Evolutionary conservation across 2,797 vertebrate species (phyloP), one percentile per base, ranked within the genome.

Genomic region (Glossophaga mutica): DNA sequence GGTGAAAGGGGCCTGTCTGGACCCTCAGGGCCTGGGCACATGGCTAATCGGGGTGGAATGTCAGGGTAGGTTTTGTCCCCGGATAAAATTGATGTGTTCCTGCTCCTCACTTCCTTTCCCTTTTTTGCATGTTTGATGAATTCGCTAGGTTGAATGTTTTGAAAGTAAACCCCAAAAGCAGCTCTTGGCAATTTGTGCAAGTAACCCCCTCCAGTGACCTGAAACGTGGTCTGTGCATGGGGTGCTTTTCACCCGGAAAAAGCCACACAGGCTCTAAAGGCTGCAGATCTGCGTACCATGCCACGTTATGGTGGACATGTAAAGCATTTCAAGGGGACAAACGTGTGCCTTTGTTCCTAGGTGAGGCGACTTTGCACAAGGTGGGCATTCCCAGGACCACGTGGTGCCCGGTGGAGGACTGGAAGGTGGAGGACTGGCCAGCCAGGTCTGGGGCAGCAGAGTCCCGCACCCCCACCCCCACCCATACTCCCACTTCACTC

Each of bases 351-450:
- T 95, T 95, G 37, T 88, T 97, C 91, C 10, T 96, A 99, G 99
- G 95, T 99, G 98, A 5, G 99, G 99, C 26, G 98, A 98, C 95
- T 99, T 99, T 98, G 98, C 99, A n/a, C 98, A 98, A 78, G 98
- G 98, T 0, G 99, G 99, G 87, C 98, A 98, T 0, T 98, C 99
- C 71, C 99, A 99, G 98, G 98, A 98, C 59, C 99, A 99, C 84
- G 94, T 98, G 91, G 98, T 99, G 97, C 99, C 98, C 71, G 97
- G 98, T 24, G 71, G 98, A 0, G 98, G 98, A 26, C 87, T 99
- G 50, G 99, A 99, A 87, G 98, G 98, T 9, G 99, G 98, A 9
- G 98, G 98, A 42, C 99, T 99, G 87, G 98, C 98, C 0, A 97
- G 98, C 29, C 99, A 98, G 50, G 98, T 98, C 52, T 79, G 98